phyloP scores from a whole-genome alignment of 92 coral and sea anemone species.

The Phenganax subtilis region DNA sequence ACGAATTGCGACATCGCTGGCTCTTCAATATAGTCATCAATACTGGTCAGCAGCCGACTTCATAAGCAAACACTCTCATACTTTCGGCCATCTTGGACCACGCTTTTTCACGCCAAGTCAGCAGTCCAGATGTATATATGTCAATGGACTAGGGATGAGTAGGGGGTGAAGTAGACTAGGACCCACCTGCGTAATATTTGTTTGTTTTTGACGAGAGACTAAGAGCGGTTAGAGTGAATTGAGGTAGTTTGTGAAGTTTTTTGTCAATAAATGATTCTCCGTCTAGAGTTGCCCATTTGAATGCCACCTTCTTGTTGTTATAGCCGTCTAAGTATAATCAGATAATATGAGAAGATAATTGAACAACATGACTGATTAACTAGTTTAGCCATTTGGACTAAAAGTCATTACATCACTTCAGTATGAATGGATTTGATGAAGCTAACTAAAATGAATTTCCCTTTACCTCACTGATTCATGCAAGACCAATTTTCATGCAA shows the following conservation, averaged over 20 bases:
- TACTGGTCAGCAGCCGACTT: too few species aligned
- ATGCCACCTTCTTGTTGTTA: slow-evolving; percentile 68
- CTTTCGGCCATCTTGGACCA: too few species aligned
- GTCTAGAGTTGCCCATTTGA: slow-evolving; percentile 66
- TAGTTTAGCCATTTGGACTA: not conserved
- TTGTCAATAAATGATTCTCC: slow-evolving; percentile 74
- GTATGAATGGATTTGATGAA: too few species aligned
- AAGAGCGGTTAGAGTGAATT: slow-evolving; percentile 59
- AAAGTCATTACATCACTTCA: too few species aligned
- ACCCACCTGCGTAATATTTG: slow-evolving; percentile 77
- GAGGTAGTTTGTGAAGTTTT: slow-evolving; percentile 76
- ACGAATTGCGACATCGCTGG: too few species aligned
- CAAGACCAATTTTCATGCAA: not conserved
- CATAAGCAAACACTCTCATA: too few species aligned
- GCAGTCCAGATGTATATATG: too few species aligned
- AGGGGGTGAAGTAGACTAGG: not conserved
- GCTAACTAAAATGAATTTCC: not conserved
- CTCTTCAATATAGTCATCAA: too few species aligned
- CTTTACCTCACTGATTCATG: not conserved
- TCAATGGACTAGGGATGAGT: not conserved
- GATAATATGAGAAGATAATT: not conserved
- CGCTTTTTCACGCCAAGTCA: too few species aligned
- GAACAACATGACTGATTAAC: not conserved
- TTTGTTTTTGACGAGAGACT: slow-evolving; percentile 54
- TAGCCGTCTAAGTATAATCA: slow-evolving; percentile 63